These are phyloP conservation scores for Battus philenor DNA, from an alignment of 1,140 invertebrate genomes.

Conservation along the genomic window DNA sequence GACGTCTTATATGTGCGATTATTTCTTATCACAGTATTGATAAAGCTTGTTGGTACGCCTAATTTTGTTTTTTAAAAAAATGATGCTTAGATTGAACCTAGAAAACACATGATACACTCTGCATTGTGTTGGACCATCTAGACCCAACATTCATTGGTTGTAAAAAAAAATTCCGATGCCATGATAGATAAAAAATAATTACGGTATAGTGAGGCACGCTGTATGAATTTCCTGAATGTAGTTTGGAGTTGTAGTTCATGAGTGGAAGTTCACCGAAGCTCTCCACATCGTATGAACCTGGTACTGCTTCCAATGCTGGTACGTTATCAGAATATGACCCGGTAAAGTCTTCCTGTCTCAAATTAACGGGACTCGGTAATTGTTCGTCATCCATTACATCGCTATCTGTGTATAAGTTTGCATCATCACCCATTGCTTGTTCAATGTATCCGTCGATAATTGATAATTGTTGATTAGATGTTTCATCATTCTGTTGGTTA, in stretches of 20 bases:
- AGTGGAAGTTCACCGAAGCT: slow-evolving; percentile 52
- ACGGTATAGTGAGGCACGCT: slow-evolving; percentile 64
- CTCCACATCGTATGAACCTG: slow-evolving; percentile 44
- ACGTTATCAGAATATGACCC: slow-evolving; percentile 49
- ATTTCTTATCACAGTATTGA: no score
- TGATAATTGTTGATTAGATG: slow-evolving; percentile 26
- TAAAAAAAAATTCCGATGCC: no score
- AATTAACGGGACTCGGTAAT: slow-evolving; percentile 44
- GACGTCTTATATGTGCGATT: no score
- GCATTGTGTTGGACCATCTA: no score
- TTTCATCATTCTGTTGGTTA: background rate
- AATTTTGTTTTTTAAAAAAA: no score
- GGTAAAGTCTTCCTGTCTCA: slow-evolving; percentile 44
- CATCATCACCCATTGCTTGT: slow-evolving; percentile 25
- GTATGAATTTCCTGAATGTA: slow-evolving; percentile 55
- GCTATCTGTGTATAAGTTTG: slow-evolving; percentile 27
- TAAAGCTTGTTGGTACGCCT: no score
- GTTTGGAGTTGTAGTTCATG: slow-evolving; percentile 58
- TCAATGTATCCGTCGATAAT: slow-evolving; percentile 30
- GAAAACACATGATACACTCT: no score
- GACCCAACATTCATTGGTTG: no score
- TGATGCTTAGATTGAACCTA: no score
- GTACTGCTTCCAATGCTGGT: slow-evolving; percentile 37
- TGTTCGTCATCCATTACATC: slow-evolving; percentile 35
- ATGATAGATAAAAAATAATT: no score